Evolutionary conservation across 2,113 vertebrate species (phyloP), one percentile per base, ranked within the genome.

Genomic region (Nothoprocta perdicaria): DNA sequence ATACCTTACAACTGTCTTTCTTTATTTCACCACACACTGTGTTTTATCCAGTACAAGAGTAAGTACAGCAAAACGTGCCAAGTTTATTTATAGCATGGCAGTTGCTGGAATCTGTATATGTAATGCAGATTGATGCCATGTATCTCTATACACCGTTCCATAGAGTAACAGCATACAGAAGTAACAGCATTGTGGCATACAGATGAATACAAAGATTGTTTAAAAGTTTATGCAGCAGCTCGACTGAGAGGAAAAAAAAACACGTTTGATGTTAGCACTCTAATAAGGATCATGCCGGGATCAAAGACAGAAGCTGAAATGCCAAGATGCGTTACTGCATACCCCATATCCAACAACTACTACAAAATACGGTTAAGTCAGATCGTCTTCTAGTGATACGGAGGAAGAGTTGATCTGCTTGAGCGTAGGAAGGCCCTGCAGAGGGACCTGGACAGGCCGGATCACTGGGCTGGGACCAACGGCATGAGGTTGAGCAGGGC

Each of bases 241-340:
- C 6, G 35, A 33, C 0, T 0, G 26, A 41, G 77, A 53, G 5
- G 12, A 68, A 88, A 61, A 46, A 10, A 7, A 14, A 9, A 10
- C 10, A 17, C 61, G 45, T 80, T 91, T 89, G 61, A 60, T 63
- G 53, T 90, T 77, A 69, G 16, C 45, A 48, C 77, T 62, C 33
- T 86, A 74, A 87, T 18, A 69, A 0, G 0, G 61, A 75, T 76
- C 69, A 80, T 1, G 40, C 35, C 80, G 65, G 75, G 48, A 85
- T 90, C 80, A 86, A 90, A 93, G 40, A 33, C 62, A 80, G 57
- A 90, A 67, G 33, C 76, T 74, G 61, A 61, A 88, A 84, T 79
- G 19, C 43, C 35, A 66, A 66, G 16, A 89, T 57, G 58, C 26
- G 9, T 8, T 68, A 33, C 48, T 69, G 29, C n/a, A 48, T 31